Conservation (phyloP, 2,113 vertebrate genomes). For the Xiphophorus maculatus region DNA sequence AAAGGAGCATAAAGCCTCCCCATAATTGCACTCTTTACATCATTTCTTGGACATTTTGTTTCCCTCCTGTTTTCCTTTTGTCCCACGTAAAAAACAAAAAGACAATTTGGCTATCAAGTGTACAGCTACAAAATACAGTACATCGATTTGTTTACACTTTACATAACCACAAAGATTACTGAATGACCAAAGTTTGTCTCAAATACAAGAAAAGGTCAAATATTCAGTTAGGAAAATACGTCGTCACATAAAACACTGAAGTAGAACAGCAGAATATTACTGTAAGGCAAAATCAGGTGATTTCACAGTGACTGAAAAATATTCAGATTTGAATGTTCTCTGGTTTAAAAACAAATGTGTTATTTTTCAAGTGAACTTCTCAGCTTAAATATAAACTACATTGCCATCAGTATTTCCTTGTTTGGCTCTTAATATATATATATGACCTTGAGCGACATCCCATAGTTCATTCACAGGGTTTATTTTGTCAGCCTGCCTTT, state of each 20-base stretch:
- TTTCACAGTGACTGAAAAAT: slow-evolving; percentile 84
- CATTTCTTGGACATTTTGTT: not conserved
- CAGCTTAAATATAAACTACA: slow-evolving; percentile 22
- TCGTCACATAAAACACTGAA: slow-evolving; percentile 78
- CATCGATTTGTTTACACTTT: slow-evolving; percentile 75
- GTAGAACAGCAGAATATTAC: slow-evolving; percentile 79
- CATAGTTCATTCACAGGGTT: not conserved
- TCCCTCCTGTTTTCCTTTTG: slow-evolving; percentile 22
- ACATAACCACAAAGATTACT: slow-evolving; percentile 78
- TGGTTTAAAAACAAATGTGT: slow-evolving; percentile 60
- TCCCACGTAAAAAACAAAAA: slow-evolving; percentile 60
- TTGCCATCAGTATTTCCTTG: not conserved
- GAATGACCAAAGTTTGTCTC: slow-evolving; percentile 72
- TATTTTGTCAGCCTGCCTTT: not conserved
- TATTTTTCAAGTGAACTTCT: slow-evolving; percentile 31
- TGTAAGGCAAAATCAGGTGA: slow-evolving; percentile 87
- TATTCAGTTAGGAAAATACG: slow-evolving; percentile 79
- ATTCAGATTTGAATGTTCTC: slow-evolving; percentile 63
- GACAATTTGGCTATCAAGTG: slow-evolving; percentile 75
- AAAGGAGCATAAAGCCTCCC: slow-evolving; percentile 83
- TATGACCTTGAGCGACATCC: not conserved
- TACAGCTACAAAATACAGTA: slow-evolving; percentile 81
- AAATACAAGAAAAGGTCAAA: slow-evolving; percentile 75
- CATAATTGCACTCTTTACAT: slow-evolving; percentile 72
- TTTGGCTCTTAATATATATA: too few species aligned